Base-by-base conservation (phyloP, 2,113 vertebrate species). In the Mirza zaza region DNA sequence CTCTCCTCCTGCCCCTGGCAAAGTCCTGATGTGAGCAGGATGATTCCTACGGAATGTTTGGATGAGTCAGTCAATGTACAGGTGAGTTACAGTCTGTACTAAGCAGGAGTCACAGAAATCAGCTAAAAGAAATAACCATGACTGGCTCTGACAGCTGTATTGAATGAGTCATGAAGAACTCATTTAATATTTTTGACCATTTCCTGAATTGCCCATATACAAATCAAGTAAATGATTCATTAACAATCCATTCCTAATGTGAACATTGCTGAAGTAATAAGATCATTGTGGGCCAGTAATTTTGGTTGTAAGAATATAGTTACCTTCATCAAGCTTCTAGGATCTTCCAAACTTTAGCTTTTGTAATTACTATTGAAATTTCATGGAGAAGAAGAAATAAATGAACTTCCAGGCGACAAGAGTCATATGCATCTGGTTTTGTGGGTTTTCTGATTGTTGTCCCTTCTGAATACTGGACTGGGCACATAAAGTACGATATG, bases 401-500 rank as follows among this genome's bases (percentile, higher is more conserved):
- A 90, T 34, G 61, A 59, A 52, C 6, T 73, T 91, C 34, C 18
- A 32, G 57, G 73, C 86, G 59, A 39, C n/a, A 68, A 89, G 82
- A 65, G 65, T 61, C 39, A 59, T 82, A 25, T 25, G 7, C 7
- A 1, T 21, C 63, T 21, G 6, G 6, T 48, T 77, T 8, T 52
- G 14, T 12, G 45, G 12, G 4, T 48, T 86, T 90, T 42, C 75
- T 65, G 21, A 27, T 12, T 39, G 20, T 25, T 71, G 13, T 39
- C 63, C 20, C 36, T 34, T 27, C 73, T 45, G 0, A 42, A 18
- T 17, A 11, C 32, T 11, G 52, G 20, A 7, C 32, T 63, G 45
- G 25, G 36, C 6, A 29, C 18, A 8, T 0, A 6, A 8, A n/a
- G 25, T 11, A 14, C 1, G 14, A 10, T 3, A 39, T 14, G 50